Evolutionary conservation across 2,888 invertebrate species (phyloP), one percentile per base, ranked within the genome.

Genomic region (Drosophila mimetica): DNA sequence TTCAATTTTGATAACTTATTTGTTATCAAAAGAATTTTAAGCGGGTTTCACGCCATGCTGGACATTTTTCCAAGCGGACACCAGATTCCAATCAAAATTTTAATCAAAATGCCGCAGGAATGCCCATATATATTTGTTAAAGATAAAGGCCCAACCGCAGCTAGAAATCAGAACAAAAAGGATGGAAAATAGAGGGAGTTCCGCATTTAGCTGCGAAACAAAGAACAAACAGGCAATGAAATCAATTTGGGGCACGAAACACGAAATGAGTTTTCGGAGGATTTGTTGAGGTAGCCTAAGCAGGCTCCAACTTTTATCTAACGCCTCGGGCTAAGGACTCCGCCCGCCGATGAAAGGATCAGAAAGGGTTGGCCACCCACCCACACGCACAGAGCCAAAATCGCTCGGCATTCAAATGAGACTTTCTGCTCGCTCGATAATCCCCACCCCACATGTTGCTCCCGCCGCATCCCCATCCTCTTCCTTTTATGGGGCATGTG

Each of bases 231-330:
- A 58, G 73, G 73, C 66, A 73, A 71, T 61, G 63, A 79, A 87
- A 87, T 87, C 84, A 82, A 87, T 82, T 84, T 82, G 70, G 74
- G 67, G 79, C 76, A 74, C 76, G 77, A 76, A 76, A 72, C 74
- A 71, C 74, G 53, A 85, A 87, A 87, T 82, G 77, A 87, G 79
- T 85, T 85, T 79, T 70, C 47, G 16, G n/a, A 48, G 72, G 81
- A 79, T 75, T 81, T 75, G 47, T 58, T 50, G 60, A 71, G 73
- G 79, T 70, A 60, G 60, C 51, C 51, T 16, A 30, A 57, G 47
- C 37, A 36, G 66, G 39, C 52, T 52, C 57, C 18, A 39, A 69
- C 69, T 51, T 44, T 28, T 69, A 58, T 34, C 57, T 36, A 51
- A 50, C 42, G 70, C 70, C 67, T 72, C 48, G 46, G 48, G 70